Conservation (phyloP, 2,888 invertebrate genomes). For the Andrena trimmerana region DNA sequence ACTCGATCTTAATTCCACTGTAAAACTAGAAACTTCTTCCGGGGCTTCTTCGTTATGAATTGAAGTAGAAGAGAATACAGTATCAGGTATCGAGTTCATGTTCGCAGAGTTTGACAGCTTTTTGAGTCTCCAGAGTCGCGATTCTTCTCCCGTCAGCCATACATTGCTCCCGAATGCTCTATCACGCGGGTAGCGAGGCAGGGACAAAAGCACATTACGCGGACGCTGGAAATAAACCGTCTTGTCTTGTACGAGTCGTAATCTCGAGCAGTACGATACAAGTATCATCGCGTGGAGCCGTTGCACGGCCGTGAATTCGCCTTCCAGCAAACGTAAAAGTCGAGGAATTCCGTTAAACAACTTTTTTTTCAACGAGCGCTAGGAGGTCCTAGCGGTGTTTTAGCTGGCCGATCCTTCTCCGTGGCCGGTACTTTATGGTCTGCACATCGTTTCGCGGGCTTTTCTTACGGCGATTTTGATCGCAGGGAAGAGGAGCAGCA, state of each 20-base stretch:
- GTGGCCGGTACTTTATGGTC: conserved; percentile 47
- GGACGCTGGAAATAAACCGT: conserved; percentile 31
- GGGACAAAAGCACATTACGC: conserved; percentile 11
- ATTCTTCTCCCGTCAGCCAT: not conserved
- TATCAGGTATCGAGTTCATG: not conserved
- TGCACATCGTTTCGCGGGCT: conserved; percentile 40
- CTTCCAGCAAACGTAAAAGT: conserved; percentile 39
- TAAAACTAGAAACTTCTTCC: too few relatives aligned
- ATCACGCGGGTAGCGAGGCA: not conserved
- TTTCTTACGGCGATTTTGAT: conserved; percentile 43
- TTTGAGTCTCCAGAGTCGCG: not conserved
- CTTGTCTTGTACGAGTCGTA: conserved; percentile 25
- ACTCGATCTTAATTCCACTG: too few relatives aligned
- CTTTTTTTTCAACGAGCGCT: conserved; percentile 41
- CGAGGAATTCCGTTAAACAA: conserved; percentile 41
- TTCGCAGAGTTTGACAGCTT: not conserved
- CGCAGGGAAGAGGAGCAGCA: conserved; percentile 3
- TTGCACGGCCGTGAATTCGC: conserved; percentile 19
- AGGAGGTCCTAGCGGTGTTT: conserved; percentile 18
- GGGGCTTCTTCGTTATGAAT: not conserved
- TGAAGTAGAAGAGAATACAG: not conserved
- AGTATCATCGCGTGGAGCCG: conserved; percentile 16
- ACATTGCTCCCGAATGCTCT: conserved; percentile 17
- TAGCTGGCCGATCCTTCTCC: conserved; percentile 10
- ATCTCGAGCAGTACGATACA: not conserved